These are phyloP conservation scores for Homalodisca vitripennis DNA, from an alignment of 1,140 invertebrate species.

Conservation along the genomic window DNA sequence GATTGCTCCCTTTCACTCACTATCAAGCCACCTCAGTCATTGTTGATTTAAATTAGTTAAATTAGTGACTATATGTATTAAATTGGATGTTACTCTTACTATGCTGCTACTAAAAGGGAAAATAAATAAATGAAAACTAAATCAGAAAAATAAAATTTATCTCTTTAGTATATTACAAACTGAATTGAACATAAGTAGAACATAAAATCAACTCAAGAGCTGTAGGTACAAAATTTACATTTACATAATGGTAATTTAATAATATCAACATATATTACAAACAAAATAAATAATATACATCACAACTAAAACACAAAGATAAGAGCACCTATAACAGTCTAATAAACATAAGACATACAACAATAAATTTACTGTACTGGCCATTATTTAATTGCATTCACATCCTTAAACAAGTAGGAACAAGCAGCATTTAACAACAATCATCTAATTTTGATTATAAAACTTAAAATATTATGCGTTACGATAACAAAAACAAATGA, in stretches of 20 bases:
- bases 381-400: neutral
- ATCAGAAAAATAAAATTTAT: slow-evolving; percentile 11
- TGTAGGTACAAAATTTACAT: neutral
- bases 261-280: slow-evolving; percentile 1
- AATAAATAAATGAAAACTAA: slow-evolving; percentile 25
- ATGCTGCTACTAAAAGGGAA: slow-evolving; percentile 37
- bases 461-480: slow-evolving; percentile 37
- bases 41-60: too few relatives aligned
- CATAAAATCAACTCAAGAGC: neutral
- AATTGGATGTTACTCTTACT: too few relatives aligned
- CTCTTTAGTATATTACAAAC: neutral
- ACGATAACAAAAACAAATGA: slow-evolving; percentile 41
- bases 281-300: neutral
- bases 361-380: neutral
- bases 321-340: slow-evolving; percentile 9
- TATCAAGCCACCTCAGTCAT: too few relatives aligned
- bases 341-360: neutral
- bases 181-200: neutral
- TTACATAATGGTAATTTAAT: neutral
- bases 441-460: slow-evolving; percentile 29
- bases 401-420: neutral
- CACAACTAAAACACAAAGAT: neutral
- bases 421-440: slow-evolving; percentile 30
- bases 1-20: too few relatives aligned
- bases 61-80: too few relatives aligned